A percentile compares a stretch with the other conserved stretches of the same genome.
These are phyloP conservation scores for Tenthredo notha DNA, from an alignment of 2,888 invertebrate genomes.

Conservation along the genomic window DNA sequence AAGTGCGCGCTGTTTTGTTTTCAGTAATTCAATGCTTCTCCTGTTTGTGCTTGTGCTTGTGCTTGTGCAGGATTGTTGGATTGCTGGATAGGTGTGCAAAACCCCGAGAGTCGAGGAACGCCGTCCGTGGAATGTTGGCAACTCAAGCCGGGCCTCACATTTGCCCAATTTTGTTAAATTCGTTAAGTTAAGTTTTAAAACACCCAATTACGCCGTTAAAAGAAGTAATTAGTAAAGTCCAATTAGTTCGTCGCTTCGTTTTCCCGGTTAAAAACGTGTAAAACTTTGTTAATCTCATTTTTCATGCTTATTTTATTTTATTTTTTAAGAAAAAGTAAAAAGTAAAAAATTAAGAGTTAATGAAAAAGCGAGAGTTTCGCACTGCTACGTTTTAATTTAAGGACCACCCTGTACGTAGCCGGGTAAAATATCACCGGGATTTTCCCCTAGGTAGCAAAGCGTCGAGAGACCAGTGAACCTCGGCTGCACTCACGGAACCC, in stretches of 20 bases:
- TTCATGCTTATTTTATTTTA: too few relatives aligned
- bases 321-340: not conserved
- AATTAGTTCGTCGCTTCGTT: not conserved
- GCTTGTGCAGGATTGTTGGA: not conserved
- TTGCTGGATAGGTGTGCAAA: not conserved
- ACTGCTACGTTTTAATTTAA: not conserved
- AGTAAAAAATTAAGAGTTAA: not conserved
- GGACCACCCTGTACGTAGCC: conserved; percentile 1
- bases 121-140: conserved; percentile 4
- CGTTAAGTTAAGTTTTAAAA: not conserved
- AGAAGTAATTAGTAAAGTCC: not conserved
- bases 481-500: conserved; percentile 18
- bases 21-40: conserved; percentile 8
- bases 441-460: not conserved
- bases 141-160: not conserved
- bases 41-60: not conserved
- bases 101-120: not conserved
- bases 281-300: not conserved
- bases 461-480: conserved; percentile 5
- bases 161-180: conserved; percentile 10
- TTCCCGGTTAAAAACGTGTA: not conserved
- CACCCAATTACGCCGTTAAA: not conserved
- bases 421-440: not conserved
- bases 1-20: conserved; percentile 34
- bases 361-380: not conserved